A percentile compares a stretch with the other conserved stretches of the same genome.
Evolutionary conservation across 1,140 invertebrate species (phyloP).

Genomic region (Ectropis grisescens): DNA sequence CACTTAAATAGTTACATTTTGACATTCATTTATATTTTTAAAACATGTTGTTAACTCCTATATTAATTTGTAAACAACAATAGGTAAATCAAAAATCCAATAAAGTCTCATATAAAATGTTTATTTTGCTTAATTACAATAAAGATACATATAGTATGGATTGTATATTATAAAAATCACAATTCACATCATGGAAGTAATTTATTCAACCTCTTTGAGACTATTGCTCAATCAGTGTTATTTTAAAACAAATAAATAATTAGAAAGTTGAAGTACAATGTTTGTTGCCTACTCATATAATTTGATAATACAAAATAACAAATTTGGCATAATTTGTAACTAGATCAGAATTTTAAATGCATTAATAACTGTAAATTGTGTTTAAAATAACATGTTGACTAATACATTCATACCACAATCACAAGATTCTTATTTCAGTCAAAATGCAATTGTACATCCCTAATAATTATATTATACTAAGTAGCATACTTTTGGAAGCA

Average conservation of each 20-base stretch:
- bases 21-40: too few relatives aligned
- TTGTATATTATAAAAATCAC: conserved; percentile 52
- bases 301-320: conserved; percentile 56
- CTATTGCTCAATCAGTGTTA: too few relatives aligned
- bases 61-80: too few relatives aligned
- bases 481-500: conserved; percentile 54
- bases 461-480: conserved; percentile 47
- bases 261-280: too few relatives aligned
- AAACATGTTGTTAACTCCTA: too few relatives aligned
- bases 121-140: conserved; percentile 63
- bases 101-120: conserved; percentile 68
- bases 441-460: conserved; percentile 44
- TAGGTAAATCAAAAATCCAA: too few relatives aligned
- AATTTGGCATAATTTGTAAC: conserved; percentile 64
- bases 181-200: conserved; percentile 42
- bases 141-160: conserved; percentile 58
- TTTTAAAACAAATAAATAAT: too few relatives aligned
- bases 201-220: too few relatives aligned
- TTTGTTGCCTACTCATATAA: too few relatives aligned
- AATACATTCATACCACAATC: conserved; percentile 59
- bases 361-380: conserved; percentile 41
- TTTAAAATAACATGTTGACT: conserved; percentile 51
- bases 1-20: too few relatives aligned
- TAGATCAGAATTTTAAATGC: conserved; percentile 62
- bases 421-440: conserved; percentile 57